Base-by-base conservation (phyloP, 2,888 invertebrate species). In the Papilio elwesi region DNA sequence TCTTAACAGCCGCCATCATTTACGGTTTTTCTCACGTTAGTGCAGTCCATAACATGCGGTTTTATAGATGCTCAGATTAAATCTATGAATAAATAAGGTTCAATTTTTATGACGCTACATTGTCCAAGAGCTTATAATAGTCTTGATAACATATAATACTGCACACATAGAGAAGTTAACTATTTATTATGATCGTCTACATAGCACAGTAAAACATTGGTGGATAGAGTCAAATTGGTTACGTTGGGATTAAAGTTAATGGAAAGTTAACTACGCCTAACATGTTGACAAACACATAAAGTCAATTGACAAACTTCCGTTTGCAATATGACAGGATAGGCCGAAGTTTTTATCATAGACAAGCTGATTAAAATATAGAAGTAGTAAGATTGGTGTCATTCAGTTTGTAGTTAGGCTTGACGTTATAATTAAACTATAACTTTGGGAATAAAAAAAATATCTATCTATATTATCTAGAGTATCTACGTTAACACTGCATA, bases 121-220 rank as follows among this genome's bases (percentile, higher is more conserved):
- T 38, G 59, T 59, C 59, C 9, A 7, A 43, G 43, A 7, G 26
- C 26, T 26, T 26, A 6, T 8, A n/a, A 57, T 13, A 13, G 3
- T 57, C 13, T 8, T 7, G 26, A 26, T 26, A 26, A 26, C 26
- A 12, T 6, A 12, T 55, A 6, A 26, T 57, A 57, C 38, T 59
- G 59, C 59, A 62, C 59, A 15, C 38, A 13, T 57, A 43, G 15
- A 43, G 8, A 43, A 43, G 43, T n/a, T 10, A 43, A 11, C 4
- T 62, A 59, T 43, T 43, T 1, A 43, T 38, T 59, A 43, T 36
- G 36, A 69, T 62, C 16, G 51, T n/a, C 0, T 62, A 52, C 13
- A 62, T 43, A 38, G 11, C 10, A 69, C 16, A 68, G 47, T 47
- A 26, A 68, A 68, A 68, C 47, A 55, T 47, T 16, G 48, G 43